Evolutionary conservation across 2,113 vertebrate species (phyloP).

Genomic region (Alosa alosa): DNA sequence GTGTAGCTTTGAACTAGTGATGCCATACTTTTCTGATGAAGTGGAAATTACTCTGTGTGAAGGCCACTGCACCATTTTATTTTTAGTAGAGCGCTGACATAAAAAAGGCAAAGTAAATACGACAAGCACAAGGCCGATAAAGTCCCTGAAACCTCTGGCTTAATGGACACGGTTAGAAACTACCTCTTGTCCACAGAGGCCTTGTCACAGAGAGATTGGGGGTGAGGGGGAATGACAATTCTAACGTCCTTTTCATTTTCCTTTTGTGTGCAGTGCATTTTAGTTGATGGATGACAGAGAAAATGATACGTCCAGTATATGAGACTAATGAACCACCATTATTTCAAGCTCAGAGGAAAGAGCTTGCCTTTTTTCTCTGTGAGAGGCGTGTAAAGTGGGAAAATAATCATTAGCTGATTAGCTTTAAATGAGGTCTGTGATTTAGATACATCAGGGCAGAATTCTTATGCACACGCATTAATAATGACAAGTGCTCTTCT

Average conservation of each 20-base stretch:
- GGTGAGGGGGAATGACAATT: background rate
- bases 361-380: background rate
- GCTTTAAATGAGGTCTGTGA: constrained; percentile 8
- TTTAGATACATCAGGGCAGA: background rate
- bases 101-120: background rate
- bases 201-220: background rate
- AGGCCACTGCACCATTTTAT: background rate
- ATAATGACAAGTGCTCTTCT: background rate
- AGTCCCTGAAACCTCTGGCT: background rate
- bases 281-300: background rate
- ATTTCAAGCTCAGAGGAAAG: background rate
- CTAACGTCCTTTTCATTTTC: background rate
- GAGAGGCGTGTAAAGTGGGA: background rate
- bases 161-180: background rate
- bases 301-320: background rate
- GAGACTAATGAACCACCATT: constrained; percentile 18
- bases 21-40: background rate
- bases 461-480: background rate
- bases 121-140: background rate
- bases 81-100: background rate
- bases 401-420: constrained; percentile 8
- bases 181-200: background rate
- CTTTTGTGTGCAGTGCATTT: background rate
- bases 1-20: background rate
- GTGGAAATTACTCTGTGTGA: background rate